Base-by-base conservation (phyloP, 2,888 invertebrate genomes). In the Thelaira solivaga region DNA sequence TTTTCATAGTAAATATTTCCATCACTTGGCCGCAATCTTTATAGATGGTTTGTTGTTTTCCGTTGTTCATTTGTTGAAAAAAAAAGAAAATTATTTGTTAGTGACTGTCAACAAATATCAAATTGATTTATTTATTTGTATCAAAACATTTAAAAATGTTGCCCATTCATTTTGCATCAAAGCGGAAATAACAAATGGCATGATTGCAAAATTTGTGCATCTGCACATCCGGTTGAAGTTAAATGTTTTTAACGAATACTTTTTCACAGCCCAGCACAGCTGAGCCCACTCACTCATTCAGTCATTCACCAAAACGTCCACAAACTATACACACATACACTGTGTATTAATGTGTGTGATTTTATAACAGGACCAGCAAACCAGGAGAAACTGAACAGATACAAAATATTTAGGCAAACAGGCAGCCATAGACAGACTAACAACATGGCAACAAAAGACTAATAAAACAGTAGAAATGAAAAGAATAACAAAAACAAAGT, bases 101-200 rank as follows among this genome's bases (percentile, higher is more conserved):
- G 31, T 39, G 22, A 36, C 64, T 74, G 78, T 74, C 78, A 78
- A 61, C 78, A 74, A 65, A 78, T 74, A 69, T 62, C 69, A 74
- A 74, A 74, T 78, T 78, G 78, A 78, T 78, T 78, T 78, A 78
- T 78, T 69, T 61, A 53, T 62, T 45, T 72, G 72, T 64, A 64
- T 55, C 55, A 72, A n/a, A 64, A 64, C 36, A 72, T 64, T 72
- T 72, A 43, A 45, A 69, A 78, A 69, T 73, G 41, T 64, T 69
- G 69, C 47, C 57, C 78, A 78, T 74, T 65, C 69, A 65, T 69
- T 65, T 78, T 74, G 69, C 69, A 78, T 53, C 69, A 78, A 74
- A 74, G 78, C 78, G 78, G 78, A 78, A 78, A 78, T 78, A 78
- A 74, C 78, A 78, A 78, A 69, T 78, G 78, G 74, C 78, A 59